Evolutionary conservation across 2,113 vertebrate genomes (phyloP), one percentile per base, ranked within the genome.

Genomic region (Mungos mungo): DNA sequence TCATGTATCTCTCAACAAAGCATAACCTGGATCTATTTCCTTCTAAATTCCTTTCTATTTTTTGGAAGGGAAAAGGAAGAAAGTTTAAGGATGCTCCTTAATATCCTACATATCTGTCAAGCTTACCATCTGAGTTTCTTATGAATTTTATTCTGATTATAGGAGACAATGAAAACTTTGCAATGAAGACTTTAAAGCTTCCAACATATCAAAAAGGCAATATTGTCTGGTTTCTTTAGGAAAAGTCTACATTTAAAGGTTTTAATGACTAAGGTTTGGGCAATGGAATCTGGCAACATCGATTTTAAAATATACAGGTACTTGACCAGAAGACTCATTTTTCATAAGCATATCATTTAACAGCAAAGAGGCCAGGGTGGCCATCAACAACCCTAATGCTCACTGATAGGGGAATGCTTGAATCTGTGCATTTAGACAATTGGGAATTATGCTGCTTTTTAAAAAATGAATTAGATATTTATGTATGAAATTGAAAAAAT

Each of bases 281-380:
- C 83, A 79, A 84, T 29, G 0, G 68, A 60, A 47, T 68, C 69
- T 74, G 54, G 41, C n/a, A 94, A 87, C 41, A 74, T 33, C 35
- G 84, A 31, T 74, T 93, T 57, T 31, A 83, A 90, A 80, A 90
- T 60, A 71, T 63, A 12, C 8, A 16, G 69, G 13, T 29, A 57
- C n/a, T 81, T 83, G 27, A 80, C 45, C 38, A 69, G 86, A 13
- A 63, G 19, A 72, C 65, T 72, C 12, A 47, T n/a, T 76, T 91
- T 97, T 95, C 47, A 81, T n/a, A 92, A 90, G 13, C 16, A 87
- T 88, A 77, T 86, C 15, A 66, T 60, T 79, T 93, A 89, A 84
- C 0, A 95, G 13, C 29, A 57, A 89, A 93, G 74, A 65, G 29
- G 25, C 11, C 33, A 25, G 19, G 7, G 27, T 41, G 5, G 15